Evolutionary conservation across 2,113 vertebrate species (phyloP).

Genomic region (Lucifuga dentata): DNA sequence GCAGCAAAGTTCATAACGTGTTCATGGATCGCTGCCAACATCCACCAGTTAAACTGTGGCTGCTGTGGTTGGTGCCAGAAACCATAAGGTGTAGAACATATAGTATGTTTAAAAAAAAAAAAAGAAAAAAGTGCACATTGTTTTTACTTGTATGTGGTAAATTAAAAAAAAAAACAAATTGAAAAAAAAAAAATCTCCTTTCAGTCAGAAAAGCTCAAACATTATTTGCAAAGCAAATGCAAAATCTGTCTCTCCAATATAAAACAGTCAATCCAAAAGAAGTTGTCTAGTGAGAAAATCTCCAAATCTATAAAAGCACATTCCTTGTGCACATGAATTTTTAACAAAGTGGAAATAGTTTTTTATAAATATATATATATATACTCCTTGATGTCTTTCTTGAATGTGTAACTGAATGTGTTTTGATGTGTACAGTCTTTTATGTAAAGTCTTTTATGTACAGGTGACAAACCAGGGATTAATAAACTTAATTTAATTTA

Average conservation of each 20-base stretch:
- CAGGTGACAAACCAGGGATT: not conserved
- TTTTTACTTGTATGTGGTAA: slow-evolving; percentile 31
- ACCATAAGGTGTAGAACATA: slow-evolving; percentile 11
- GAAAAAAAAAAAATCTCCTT: too few species aligned
- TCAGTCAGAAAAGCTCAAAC: not conserved
- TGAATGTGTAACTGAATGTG: too few species aligned
- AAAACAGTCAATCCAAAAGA: slow-evolving; percentile 16
- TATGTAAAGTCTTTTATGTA: too few species aligned
- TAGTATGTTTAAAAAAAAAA: too few species aligned
- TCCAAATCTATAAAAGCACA: too few species aligned
- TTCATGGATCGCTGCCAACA: slow-evolving; percentile 52
- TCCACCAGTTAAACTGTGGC: slow-evolving; percentile 54
- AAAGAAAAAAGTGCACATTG: too few species aligned
- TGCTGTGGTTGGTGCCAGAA: slow-evolving; percentile 38
- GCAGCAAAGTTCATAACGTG: slow-evolving; percentile 45
- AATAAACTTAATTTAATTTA: too few species aligned
- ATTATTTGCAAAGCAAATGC: slow-evolving; percentile 11
- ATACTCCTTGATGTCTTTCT: too few species aligned
- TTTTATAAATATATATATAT: slow-evolving; percentile 2
- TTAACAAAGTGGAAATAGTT: too few species aligned
- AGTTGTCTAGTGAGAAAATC: too few species aligned
- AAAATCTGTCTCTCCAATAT: slow-evolving; percentile 20
- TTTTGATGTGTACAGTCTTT: too few species aligned
- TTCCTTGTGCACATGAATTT: too few species aligned
- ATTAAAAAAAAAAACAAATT: slow-evolving; percentile 3